A percentile compares a stretch with the other conserved stretches of the same genome.
Conservation (phyloP, 2,888 invertebrate genomes). For the Athalia rosae region DNA sequence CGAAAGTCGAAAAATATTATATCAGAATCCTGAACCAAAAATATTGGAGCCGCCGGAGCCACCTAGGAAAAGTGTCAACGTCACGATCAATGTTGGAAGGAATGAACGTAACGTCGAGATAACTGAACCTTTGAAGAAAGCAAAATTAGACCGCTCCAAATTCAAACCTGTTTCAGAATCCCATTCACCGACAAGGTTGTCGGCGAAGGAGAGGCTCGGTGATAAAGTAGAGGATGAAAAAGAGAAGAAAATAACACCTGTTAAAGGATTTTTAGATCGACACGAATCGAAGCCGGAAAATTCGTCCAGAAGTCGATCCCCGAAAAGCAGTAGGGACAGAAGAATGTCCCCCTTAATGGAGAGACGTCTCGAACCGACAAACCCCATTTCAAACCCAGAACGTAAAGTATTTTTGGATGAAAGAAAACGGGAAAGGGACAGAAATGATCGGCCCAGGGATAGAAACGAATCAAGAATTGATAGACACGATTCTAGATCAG, state of each 20-base stretch:
- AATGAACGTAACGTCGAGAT: slow-evolving; percentile 71
- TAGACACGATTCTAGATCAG: slow-evolving; percentile 55
- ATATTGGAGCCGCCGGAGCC: slow-evolving; percentile 49
- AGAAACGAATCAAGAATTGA: slow-evolving; percentile 59
- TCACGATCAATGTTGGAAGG: slow-evolving; percentile 68
- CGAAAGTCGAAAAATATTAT: slow-evolving; percentile 81
- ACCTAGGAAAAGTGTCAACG: slow-evolving; percentile 67
- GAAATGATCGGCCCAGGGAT: slow-evolving; percentile 36
- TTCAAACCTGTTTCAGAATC: slow-evolving; percentile 64
- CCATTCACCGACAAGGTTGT: slow-evolving; percentile 79
- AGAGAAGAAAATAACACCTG: slow-evolving; percentile 66
- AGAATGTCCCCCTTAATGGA: slow-evolving; percentile 60
- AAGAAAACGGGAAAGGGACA: slow-evolving; percentile 42
- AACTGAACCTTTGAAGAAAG: slow-evolving; percentile 67
- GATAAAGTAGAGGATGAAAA: slow-evolving; percentile 82
- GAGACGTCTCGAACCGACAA: slow-evolving; percentile 22
- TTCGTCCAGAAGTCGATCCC: slow-evolving; percentile 75
- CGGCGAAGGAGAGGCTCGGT: slow-evolving; percentile 87
- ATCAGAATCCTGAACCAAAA: slow-evolving; percentile 73
- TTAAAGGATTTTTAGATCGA: slow-evolving; percentile 77
- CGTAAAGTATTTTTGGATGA: slow-evolving; percentile 40
- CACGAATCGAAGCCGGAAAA: slow-evolving; percentile 74
- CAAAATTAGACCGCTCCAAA: slow-evolving; percentile 67
- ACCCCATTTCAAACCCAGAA: slow-evolving; percentile 7
- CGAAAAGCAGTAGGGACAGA: slow-evolving; percentile 70